These are phyloP conservation scores for Erannis defoliaria DNA, from an alignment of 2,888 invertebrate species.

Conservation along the genomic window DNA sequence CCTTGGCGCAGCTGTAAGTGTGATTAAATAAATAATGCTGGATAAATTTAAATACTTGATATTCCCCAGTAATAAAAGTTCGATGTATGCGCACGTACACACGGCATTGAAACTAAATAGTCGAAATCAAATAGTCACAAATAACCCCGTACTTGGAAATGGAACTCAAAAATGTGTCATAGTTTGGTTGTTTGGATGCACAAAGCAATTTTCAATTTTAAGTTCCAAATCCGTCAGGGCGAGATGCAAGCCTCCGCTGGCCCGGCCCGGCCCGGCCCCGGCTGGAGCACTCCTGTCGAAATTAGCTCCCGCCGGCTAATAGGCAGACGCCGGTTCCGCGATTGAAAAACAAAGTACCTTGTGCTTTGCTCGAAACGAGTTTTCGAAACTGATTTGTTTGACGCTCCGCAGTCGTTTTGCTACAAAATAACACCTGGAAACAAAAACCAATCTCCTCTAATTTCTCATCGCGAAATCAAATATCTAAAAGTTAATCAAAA, in stretches of 20 bases:
- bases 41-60: no score
- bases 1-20: no score
- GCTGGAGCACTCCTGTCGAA: constrained; percentile 10
- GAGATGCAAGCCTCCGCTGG: neutral
- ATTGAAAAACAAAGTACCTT: constrained; percentile 28
- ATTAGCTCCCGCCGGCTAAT: constrained; percentile 23
- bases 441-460: neutral
- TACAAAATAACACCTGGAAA: neutral
- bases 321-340: constrained; percentile 20
- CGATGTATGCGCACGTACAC: no score
- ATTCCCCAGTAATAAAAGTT: no score
- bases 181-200: constrained; percentile 38
- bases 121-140: neutral
- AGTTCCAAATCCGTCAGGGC: constrained; percentile 20
- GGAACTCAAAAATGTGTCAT: constrained; percentile 24
- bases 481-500: no score
- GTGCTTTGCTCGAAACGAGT: constrained; percentile 22
- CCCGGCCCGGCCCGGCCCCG: constrained; percentile 2
- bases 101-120: no score
- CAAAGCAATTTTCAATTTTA: constrained; percentile 36
- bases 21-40: no score
- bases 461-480: neutral
- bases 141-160: neutral
- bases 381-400: constrained; percentile 28
- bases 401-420: neutral